These are phyloP conservation scores for Heterotilapia buettikoferi DNA, from an alignment of 2,113 vertebrate genomes.

Conservation along the genomic window DNA sequence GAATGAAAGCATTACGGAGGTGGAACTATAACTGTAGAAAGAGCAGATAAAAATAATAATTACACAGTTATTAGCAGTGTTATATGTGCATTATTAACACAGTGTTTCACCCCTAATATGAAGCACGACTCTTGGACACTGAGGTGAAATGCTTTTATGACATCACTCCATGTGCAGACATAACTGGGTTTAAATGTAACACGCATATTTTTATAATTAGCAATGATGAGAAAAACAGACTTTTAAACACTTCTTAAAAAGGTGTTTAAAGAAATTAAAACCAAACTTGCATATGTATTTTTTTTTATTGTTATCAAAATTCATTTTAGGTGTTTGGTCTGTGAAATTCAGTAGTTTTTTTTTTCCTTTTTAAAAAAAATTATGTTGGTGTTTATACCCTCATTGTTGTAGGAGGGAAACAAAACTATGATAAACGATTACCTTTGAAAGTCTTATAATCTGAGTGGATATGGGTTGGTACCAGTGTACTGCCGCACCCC, in stretches of 20 bases:
- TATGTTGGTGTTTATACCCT: neutral
- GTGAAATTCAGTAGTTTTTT: neutral
- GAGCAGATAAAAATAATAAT: neutral
- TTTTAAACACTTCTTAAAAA: neutral
- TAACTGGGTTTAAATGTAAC: neutral
- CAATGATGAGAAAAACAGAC: neutral
- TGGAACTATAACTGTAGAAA: neutral
- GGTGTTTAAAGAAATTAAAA: neutral
- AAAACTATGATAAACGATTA: neutral
- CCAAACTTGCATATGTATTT: rapidly evolving
- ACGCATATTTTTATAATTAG: neutral
- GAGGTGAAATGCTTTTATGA: neutral
- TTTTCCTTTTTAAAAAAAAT: rapidly evolving
- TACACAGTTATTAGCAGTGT: neutral
- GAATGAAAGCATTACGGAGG: rapidly evolving
- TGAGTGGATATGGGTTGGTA: neutral
- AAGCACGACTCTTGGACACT: neutral
- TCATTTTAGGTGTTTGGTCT: neutral
- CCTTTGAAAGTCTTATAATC: neutral
- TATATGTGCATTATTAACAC: neutral
- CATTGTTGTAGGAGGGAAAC: neutral
- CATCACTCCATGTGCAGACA: rapidly evolving
- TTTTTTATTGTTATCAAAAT: neutral
- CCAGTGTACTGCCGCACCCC: neutral
- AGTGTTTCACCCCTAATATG: neutral